phyloP scores from a whole-genome alignment of 2,797 vertebrate genomes.

The Novumbra hubbsi region DNA sequence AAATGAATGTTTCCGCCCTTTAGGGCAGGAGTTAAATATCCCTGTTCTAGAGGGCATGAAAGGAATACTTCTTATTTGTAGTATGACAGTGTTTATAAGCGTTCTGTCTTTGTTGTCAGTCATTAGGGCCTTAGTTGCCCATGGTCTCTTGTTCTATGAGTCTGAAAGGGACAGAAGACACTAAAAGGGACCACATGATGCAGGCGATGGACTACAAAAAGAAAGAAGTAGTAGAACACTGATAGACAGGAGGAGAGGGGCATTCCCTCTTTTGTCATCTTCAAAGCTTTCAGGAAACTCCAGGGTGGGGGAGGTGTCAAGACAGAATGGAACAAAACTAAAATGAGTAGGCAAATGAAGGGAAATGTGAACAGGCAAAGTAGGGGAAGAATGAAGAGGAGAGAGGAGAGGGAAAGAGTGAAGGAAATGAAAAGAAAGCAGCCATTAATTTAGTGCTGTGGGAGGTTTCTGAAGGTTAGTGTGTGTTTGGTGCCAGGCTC shows the following conservation, averaged over 20 bases:
- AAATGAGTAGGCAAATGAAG: constrained; percentile 39
- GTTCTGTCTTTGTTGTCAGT: neutral
- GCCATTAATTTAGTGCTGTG: constrained; percentile 76
- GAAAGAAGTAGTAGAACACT: constrained; percentile 25
- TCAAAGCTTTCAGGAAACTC: constrained; percentile 15
- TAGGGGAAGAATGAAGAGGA: constrained; percentile 49
- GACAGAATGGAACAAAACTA: constrained; percentile 17
- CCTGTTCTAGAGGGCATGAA: neutral
- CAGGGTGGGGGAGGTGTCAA: neutral
- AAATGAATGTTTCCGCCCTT: too few relatives aligned
- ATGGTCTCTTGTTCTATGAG: constrained; percentile 5
- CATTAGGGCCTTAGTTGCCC: constrained; percentile 5
- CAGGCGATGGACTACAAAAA: constrained; percentile 24
- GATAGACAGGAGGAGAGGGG: constrained; percentile 23
- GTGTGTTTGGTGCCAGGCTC: constrained; percentile 70
- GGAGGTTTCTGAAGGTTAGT: constrained; percentile 74
- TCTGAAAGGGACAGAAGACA: constrained; percentile 9
- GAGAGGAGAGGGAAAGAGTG: constrained; percentile 30
- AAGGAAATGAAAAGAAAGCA: constrained; percentile 69
- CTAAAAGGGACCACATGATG: neutral
- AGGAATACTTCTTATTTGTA: neutral
- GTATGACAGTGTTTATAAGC: neutral
- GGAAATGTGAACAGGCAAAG: constrained; percentile 50
- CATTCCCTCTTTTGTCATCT: constrained; percentile 20
- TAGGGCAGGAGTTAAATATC: too few relatives aligned